Conservation (phyloP, 2,888 invertebrate genomes). For the Trichopria drosophilae region DNA sequence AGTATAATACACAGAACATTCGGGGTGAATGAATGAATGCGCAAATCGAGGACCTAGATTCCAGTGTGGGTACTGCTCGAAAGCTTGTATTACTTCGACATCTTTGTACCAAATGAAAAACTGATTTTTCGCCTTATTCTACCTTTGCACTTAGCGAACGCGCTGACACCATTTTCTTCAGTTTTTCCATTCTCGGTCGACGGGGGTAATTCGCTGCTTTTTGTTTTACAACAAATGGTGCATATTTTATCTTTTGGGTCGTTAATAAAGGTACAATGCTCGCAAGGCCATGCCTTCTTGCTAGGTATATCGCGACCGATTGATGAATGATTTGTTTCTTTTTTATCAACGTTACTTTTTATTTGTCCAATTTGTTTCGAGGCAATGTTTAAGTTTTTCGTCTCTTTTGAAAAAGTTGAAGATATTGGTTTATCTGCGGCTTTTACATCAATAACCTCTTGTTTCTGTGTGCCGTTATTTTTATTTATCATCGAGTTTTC, state of each 20-base stretch:
- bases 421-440: too few species aligned
- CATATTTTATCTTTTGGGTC: constrained; percentile 79
- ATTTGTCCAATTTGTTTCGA: too few species aligned
- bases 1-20: too few species aligned
- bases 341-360: too few species aligned
- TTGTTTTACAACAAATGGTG: constrained; percentile 83
- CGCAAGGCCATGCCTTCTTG: constrained; percentile 76
- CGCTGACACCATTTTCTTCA: constrained; percentile 54
- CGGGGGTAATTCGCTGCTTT: constrained; percentile 49
- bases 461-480: too few species aligned
- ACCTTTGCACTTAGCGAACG: constrained; percentile 64
- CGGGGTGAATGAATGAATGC: too few species aligned
- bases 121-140: constrained; percentile 74
- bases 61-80: too few species aligned
- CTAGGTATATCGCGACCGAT: neutral
- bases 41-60: too few species aligned
- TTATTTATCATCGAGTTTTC: constrained; percentile 12
- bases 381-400: too few species aligned
- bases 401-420: too few species aligned
- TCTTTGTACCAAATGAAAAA: constrained; percentile 74
- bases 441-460: too few species aligned
- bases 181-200: constrained; percentile 2
- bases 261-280: constrained; percentile 88
- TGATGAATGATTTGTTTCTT: neutral
- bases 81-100: constrained; percentile 52